Percentiles rank a stretch among this genome's conserved stretches.
Conservation (phyloP, 2,797 vertebrate species). For the Florisuga fusca region DNA sequence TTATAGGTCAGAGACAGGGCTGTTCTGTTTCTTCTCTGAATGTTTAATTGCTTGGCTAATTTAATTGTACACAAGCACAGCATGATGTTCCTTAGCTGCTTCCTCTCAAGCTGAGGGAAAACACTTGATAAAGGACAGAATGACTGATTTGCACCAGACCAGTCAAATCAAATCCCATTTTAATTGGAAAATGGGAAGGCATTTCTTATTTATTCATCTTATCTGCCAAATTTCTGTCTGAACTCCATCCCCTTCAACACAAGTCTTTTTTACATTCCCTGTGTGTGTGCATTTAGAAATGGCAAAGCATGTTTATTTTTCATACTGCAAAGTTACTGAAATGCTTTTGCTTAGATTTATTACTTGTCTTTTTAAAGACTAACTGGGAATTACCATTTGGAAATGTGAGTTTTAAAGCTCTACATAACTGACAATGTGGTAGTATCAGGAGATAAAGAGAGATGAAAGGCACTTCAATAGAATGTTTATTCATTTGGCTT, state of each 20-base stretch:
- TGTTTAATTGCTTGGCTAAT: constrained; percentile 24
- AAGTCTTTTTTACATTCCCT: neutral
- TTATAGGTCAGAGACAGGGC: neutral
- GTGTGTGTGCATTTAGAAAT: neutral
- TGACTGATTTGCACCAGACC: neutral
- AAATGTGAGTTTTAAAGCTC: constrained; percentile 7
- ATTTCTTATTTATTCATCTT: neutral
- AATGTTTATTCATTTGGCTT: neutral
- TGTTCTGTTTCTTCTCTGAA: constrained; percentile 15
- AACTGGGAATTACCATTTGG: neutral
- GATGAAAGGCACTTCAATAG: neutral
- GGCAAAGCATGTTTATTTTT: constrained; percentile 1
- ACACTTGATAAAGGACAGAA: constrained; percentile 1
- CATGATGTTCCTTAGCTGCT: constrained; percentile 30
- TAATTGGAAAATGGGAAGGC: constrained; percentile 21
- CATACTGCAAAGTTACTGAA: neutral
- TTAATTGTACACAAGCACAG: constrained; percentile 34
- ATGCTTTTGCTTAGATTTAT: neutral
- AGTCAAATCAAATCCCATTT: constrained; percentile 25
- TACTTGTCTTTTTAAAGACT: neutral
- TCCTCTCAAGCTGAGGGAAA: constrained; percentile 24
- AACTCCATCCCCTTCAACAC: neutral
- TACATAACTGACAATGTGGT: neutral
- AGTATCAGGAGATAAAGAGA: neutral
- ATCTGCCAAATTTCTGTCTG: neutral